A percentile compares a stretch with the other conserved stretches of the same genome.
Conservation (phyloP, 2,113 vertebrate genomes). For the Archilochus colubris region DNA sequence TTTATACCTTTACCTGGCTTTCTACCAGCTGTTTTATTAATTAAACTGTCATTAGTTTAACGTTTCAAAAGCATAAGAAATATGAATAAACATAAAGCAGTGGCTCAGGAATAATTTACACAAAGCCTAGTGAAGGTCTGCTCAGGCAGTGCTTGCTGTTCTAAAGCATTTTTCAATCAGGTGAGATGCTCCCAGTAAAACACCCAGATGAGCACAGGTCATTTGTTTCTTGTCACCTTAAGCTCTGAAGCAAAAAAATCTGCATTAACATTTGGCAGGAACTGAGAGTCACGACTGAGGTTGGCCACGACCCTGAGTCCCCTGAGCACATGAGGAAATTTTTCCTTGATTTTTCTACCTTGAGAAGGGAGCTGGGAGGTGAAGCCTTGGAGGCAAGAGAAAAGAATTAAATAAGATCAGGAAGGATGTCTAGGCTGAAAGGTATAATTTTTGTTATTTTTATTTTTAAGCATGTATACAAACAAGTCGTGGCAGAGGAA, state of each 20-base stretch:
- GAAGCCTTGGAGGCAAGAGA: background rate
- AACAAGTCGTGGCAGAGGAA: background rate
- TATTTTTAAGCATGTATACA: background rate
- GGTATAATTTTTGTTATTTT: background rate
- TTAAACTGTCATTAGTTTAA: background rate
- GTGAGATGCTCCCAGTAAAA: background rate
- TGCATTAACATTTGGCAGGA: background rate
- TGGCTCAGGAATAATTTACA: background rate
- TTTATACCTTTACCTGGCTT: background rate
- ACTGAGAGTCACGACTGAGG: rapidly evolving
- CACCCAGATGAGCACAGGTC: rapidly evolving
- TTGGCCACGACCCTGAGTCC: rapidly evolving
- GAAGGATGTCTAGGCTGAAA: background rate
- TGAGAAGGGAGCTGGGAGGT: background rate
- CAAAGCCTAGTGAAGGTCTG: background rate
- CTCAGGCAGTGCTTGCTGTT: background rate
- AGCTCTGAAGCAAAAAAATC: background rate
- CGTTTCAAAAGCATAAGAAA: background rate
- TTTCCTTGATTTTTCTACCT: background rate
- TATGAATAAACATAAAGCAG: background rate
- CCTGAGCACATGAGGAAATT: background rate
- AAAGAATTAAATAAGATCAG: background rate
- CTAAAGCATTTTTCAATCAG: background rate
- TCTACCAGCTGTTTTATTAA: background rate
- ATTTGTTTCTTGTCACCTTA: background rate